These are phyloP conservation scores for Pangasianodon gigas DNA, from an alignment of 2,113 vertebrate species.

Conservation along the genomic window DNA sequence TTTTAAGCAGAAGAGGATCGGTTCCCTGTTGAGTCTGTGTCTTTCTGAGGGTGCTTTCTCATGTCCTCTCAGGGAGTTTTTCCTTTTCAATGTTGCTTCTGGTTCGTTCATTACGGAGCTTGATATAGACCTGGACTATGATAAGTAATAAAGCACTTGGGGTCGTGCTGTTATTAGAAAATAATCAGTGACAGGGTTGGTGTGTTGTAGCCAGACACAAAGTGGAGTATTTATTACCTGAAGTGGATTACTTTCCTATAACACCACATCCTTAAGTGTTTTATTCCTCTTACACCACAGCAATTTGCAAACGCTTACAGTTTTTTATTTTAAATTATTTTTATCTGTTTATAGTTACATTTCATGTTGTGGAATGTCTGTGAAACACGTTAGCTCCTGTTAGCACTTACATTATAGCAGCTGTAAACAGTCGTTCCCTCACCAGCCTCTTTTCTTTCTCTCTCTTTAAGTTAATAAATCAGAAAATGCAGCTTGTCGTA, in stretches of 20 bases:
- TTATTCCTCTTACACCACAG: neutral
- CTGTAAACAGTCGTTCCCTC: too few relatives aligned
- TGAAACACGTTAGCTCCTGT: too few relatives aligned
- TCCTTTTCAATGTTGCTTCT: neutral
- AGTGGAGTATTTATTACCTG: neutral
- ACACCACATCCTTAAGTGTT: neutral
- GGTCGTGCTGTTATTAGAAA: neutral
- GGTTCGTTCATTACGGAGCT: neutral
- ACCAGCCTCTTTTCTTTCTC: too few relatives aligned
- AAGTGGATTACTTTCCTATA: neutral
- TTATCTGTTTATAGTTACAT: too few relatives aligned
- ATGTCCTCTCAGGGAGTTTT: neutral
- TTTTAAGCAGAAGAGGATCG: neutral
- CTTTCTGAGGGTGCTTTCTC: neutral
- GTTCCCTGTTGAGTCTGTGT: neutral
- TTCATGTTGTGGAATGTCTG: too few relatives aligned
- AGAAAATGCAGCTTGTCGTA: too few relatives aligned
- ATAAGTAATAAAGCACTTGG: neutral
- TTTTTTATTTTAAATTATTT: too few relatives aligned
- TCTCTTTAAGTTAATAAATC: too few relatives aligned
- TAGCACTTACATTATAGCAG: too few relatives aligned
- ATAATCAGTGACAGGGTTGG: neutral
- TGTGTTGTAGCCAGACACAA: neutral
- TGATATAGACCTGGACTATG: neutral
- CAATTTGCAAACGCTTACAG: too few relatives aligned